These are phyloP conservation scores for Sympetrum striolatum DNA, from an alignment of 2,888 invertebrate species.

Conservation along the genomic window DNA sequence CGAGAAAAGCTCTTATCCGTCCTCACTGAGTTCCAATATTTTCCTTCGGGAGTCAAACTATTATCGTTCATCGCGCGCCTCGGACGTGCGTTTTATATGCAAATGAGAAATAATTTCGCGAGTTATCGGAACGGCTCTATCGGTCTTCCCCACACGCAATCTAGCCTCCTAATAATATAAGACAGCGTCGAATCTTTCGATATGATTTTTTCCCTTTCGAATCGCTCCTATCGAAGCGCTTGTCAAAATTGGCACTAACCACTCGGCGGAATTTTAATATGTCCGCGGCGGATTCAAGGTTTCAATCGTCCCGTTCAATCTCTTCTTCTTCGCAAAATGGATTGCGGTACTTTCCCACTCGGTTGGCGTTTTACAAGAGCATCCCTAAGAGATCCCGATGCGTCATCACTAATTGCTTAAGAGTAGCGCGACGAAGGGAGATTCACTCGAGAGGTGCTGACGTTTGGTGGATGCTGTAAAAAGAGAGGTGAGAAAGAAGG, in stretches of 20 bases:
- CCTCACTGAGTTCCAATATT: background rate
- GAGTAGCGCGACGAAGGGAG: background rate
- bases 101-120: constrained; percentile 20
- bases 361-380: too few relatives aligned
- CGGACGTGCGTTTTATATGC: constrained; percentile 13
- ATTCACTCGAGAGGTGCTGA: background rate
- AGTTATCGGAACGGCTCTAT: background rate
- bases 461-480: background rate
- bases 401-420: background rate
- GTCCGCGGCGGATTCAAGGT: constrained; percentile 9
- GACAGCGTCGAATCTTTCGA: background rate
- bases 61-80: background rate
- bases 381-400: constrained; percentile 3
- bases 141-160: background rate
- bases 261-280: constrained; percentile 33
- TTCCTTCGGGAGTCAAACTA: background rate
- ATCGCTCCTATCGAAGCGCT: background rate
- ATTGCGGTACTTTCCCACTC: constrained; percentile 21
- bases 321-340: background rate
- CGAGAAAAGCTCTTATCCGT: background rate
- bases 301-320: constrained; percentile 26
- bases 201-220: background rate
- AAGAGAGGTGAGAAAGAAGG: background rate
- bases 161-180: background rate
- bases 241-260: constrained; percentile 30